Evolutionary conservation across 2,888 invertebrate species (phyloP), one percentile per base, ranked within the genome.

Genomic region (Cerastoderma edule): DNA sequence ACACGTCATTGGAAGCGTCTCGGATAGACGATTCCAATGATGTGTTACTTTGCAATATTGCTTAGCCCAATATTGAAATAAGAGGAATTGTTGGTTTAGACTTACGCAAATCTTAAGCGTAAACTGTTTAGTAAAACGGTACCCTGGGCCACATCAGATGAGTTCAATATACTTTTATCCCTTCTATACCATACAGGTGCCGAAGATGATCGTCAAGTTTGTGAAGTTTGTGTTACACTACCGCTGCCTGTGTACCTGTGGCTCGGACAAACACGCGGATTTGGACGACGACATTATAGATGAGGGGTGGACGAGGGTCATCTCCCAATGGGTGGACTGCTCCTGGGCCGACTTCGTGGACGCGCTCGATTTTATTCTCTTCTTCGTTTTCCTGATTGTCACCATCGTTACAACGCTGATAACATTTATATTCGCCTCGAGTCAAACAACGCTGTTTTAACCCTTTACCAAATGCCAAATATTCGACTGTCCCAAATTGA

Each of bases 331-430:
- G 77, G 56, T 82, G 8, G 79, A 79, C 50, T 74, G 74, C 22
- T 71, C 79, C 24, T 84, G 84, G 84, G 72, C 48, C 22, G 78
- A 83, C 50, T 81, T 79, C 24, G 64, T 79, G 2, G 75, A 81
- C 35, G 66, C 77, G 0, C 56, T 84, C 6, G 84, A 84, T 50
- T 83, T 84, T 50, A 50, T 79, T 35, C 46, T 80, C 33, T 84
- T 84, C 64, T 84, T 80, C 83, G 24, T 76, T 10, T 84, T 84
- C 70, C 66, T 79, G 35, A 28, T 79, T 28, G 66, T 68, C 16
- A 79, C 79, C 0, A 27, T 69, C 24, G 13, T 63, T 5, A 30
- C 39, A 13, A 69, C 63, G 1, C 24, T 60, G 1, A 8, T 69
- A 8, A 63, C 69, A 3, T 69, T 69, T 33, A 53, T 69, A 16